phyloP scores from a whole-genome alignment of 2,888 invertebrate species.

The Clepsis dumicolana region DNA sequence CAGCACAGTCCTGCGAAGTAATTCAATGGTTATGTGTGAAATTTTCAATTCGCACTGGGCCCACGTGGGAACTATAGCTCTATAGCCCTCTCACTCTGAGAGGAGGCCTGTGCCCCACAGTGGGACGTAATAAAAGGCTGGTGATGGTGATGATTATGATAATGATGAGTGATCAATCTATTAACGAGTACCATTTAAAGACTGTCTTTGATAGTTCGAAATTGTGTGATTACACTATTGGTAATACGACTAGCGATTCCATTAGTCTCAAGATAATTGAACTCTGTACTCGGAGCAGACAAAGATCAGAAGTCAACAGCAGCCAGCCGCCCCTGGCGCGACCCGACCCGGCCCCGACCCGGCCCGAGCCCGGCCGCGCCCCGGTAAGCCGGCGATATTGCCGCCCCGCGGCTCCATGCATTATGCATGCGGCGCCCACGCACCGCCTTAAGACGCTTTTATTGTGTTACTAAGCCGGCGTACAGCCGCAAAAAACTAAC shows the following conservation, averaged over 20 bases:
- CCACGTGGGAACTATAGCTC: too few relatives aligned
- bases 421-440: constrained; percentile 61
- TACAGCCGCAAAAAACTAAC: background rate
- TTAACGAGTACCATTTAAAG: too few relatives aligned
- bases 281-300: background rate
- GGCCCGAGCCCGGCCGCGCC: background rate
- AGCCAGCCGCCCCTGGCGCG: background rate
- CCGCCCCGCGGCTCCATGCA: constrained; percentile 63
- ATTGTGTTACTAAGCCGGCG: background rate
- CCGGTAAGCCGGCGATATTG: background rate
- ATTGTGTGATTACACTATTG: background rate
- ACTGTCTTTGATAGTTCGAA: too few relatives aligned
- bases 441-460: constrained; percentile 20
- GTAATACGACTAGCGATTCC: background rate
- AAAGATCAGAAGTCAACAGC: background rate
- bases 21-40: too few relatives aligned
- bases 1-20: too few relatives aligned
- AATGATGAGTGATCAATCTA: too few relatives aligned
- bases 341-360: background rate
- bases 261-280: background rate
- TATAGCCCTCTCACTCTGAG: too few relatives aligned
- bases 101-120: too few relatives aligned
- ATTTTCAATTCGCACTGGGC: too few relatives aligned
- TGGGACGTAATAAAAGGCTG: too few relatives aligned
- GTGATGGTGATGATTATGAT: too few relatives aligned